Conservation (phyloP, 2,888 invertebrate genomes). For the Phymatocera aterrima region DNA sequence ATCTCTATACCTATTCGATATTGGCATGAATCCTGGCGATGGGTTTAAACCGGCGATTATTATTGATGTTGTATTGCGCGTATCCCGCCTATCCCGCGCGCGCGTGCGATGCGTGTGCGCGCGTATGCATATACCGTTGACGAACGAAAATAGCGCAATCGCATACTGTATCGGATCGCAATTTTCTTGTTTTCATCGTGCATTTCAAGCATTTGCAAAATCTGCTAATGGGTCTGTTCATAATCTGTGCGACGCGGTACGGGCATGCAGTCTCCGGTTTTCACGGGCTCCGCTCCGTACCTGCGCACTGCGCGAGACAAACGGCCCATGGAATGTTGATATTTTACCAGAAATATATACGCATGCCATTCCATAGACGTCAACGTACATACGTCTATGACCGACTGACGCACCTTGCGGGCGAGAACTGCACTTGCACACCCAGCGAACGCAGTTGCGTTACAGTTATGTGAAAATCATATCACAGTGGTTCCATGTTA, state of each 20-base stretch:
- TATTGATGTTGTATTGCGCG: constrained; percentile 20
- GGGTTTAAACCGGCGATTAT: constrained; percentile 30
- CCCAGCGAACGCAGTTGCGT: too few species aligned
- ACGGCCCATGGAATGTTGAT: constrained; percentile 34
- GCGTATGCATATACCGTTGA: constrained; percentile 38
- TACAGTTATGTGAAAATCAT: too few species aligned
- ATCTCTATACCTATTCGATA: constrained; percentile 9
- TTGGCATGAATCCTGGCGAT: constrained; percentile 8
- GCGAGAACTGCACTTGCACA: too few species aligned
- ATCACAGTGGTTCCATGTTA: too few species aligned
- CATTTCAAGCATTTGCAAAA: not conserved
- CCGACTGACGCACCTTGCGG: too few species aligned
- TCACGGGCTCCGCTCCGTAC: not conserved
- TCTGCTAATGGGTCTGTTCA: not conserved
- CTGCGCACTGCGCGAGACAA: too few species aligned
- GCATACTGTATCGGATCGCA: not conserved
- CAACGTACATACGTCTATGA: not conserved
- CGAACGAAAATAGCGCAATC: constrained; percentile 3
- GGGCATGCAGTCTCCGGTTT: constrained; percentile 9
- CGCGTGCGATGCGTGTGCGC: too few species aligned
- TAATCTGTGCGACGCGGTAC: not conserved
- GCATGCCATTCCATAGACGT: constrained; percentile 33
- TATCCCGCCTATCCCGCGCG: too few species aligned
- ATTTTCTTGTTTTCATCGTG: not conserved
- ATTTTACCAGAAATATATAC: constrained; percentile 22